phyloP scores from a whole-genome alignment of 2,113 vertebrate species.

The Cervus canadensis region DNA sequence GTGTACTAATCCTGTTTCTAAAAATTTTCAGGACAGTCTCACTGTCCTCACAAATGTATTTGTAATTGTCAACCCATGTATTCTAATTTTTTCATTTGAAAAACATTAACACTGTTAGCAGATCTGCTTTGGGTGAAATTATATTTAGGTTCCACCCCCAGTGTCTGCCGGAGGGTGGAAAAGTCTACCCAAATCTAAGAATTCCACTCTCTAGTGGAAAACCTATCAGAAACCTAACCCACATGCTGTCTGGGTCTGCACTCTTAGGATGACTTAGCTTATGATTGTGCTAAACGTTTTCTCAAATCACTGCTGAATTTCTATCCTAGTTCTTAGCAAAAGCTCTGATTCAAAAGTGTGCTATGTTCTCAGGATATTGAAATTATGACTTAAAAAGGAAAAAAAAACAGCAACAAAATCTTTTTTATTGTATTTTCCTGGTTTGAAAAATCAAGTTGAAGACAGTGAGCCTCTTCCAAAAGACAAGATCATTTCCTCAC shows the following conservation, averaged over 20 bases:
- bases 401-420: not conserved
- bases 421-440: not conserved
- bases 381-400: conserved; percentile 15
- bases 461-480: conserved; percentile 4
- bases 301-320: not conserved
- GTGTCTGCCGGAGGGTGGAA: not conserved
- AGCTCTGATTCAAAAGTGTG: not conserved
- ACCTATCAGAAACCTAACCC: not conserved
- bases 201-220: not conserved
- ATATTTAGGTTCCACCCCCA: conserved; percentile 33
- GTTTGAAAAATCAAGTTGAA: conserved; percentile 31
- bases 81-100: conserved; percentile 27
- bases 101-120: conserved; percentile 14
- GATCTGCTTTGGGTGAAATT: conserved; percentile 40
- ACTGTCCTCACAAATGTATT: not conserved
- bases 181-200: not conserved
- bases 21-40: not conserved
- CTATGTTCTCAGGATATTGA: not conserved
- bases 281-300: not conserved
- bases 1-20: not conserved
- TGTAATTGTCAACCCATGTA: not conserved
- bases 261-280: not conserved
- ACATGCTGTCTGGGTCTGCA: not conserved
- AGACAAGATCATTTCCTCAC: not conserved
- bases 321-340: not conserved